These are phyloP conservation scores for Anoplophora glabripennis DNA, from an alignment of 1,140 invertebrate species.

Conservation along the genomic window DNA sequence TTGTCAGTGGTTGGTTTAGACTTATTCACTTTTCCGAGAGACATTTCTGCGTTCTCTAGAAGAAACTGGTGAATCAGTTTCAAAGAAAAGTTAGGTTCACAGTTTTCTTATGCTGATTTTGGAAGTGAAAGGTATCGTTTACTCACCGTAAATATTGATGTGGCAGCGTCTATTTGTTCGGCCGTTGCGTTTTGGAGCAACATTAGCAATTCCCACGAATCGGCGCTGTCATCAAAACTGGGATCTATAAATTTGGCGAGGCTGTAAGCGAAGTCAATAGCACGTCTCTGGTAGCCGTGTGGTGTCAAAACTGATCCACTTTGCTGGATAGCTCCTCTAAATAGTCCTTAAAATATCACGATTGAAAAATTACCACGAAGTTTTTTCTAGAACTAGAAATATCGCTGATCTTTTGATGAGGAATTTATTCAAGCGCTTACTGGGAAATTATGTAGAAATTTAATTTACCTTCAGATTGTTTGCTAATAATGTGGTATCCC, in stretches of 20 bases:
- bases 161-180: conserved; percentile 11
- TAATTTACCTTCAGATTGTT: conserved; percentile 8
- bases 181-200: conserved; percentile 15
- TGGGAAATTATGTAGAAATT: neutral
- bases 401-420: neutral
- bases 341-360: conserved; percentile 14
- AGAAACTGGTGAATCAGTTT: neutral
- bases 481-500: conserved; percentile 45
- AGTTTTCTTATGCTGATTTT: neutral
- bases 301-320: conserved; percentile 17
- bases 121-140: neutral
- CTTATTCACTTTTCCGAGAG: neutral
- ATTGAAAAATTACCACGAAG: neutral
- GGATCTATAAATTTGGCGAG: conserved; percentile 10
- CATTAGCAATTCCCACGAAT: conserved; percentile 12
- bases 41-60: neutral
- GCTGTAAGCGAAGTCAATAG: conserved; percentile 5
- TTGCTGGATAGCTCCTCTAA: conserved; percentile 20
- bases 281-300: conserved; percentile 14
- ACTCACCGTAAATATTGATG: conserved; percentile 2
- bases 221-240: conserved; percentile 6
- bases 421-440: neutral
- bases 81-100: neutral
- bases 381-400: neutral
- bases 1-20: neutral